Base-by-base conservation (phyloP, 1,140 invertebrate species). In the Acromyrmex heyeri region DNA sequence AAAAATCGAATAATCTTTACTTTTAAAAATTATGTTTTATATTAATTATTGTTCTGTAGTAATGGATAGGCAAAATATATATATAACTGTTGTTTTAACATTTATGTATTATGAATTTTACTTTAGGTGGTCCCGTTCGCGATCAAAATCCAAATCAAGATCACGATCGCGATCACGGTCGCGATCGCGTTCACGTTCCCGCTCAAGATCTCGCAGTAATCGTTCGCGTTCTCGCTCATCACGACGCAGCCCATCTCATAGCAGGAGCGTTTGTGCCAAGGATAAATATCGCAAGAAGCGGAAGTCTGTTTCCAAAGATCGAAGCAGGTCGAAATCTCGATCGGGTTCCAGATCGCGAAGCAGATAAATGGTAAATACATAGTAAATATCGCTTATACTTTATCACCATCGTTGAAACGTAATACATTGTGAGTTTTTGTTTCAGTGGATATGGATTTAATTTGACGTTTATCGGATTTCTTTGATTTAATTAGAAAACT, bases 221-320 rank as follows among this genome's bases (percentile, higher is more conserved):
- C 93, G 92, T 55, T 92, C 93, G n/a, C 87, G 94, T 61, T 95
- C 95, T 44, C 93, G 96, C 86, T 95, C 93, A 70, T 95, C 95
- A 50, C 96, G 96, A 10, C 94, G 95, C 30, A 96, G 95, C 86
- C 95, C 95, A 78, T 96, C 96, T 24, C 94, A 95, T 61, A 95
- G 93, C 89, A 91, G 90, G 73, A 91, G 86, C 64, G 91, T 88
- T 24, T 90, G 90, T 73, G 88, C 82, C 61, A 91, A 91, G 87
- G 91, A 91, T 59, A 92, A 91, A 62, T 93, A 94, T 94, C 94
- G 96, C 95, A 95, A 96, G 95, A 92, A 96, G 92, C 62, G 95
- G 94, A 92, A 95, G 95, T 89, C 95, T 83, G 92, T 92, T 87
- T 96, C 96, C 8, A 95, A 95, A 87, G 95, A 95, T 90, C 93